A percentile compares a stretch with the other conserved stretches of the same genome.
Evolutionary conservation across 2,888 invertebrate genomes (phyloP).

Genomic region (Meteorus cinctellus): DNA sequence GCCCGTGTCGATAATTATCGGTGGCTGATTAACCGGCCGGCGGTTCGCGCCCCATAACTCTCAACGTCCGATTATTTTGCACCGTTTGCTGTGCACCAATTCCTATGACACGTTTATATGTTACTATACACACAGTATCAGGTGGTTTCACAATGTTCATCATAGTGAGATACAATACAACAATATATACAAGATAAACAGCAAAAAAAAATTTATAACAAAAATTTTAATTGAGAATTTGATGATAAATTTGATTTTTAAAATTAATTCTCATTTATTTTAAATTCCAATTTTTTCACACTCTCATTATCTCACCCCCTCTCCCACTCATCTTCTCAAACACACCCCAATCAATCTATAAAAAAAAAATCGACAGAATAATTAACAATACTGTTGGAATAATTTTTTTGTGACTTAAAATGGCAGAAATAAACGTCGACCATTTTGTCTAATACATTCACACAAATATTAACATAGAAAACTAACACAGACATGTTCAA

Average conservation of each 20-base stretch:
- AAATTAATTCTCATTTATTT: no score
- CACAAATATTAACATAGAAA: not conserved
- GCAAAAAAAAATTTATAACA: not conserved
- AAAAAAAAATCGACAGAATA: no score
- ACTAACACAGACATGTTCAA: not conserved
- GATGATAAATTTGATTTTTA: not conserved
- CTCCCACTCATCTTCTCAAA: no score
- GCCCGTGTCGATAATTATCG: slow-evolving; percentile 73
- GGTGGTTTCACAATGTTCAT: slow-evolving; percentile 3
- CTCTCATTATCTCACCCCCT: no score
- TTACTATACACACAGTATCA: slow-evolving; percentile 26
- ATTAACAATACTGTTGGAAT: no score
- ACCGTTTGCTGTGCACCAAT: slow-evolving; percentile 71
- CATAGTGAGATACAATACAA: slow-evolving; percentile 26
- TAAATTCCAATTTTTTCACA: no score
- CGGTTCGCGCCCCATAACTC: slow-evolving; percentile 74
- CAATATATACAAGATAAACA: slow-evolving; percentile 5
- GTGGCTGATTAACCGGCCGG: slow-evolving; percentile 73
- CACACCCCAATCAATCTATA: no score
- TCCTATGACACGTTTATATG: slow-evolving; percentile 61
- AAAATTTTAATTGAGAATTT: no score
- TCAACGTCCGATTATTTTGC: slow-evolving; percentile 73
- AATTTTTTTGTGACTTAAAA: no score
- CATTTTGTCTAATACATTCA: not conserved
- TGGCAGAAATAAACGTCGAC: not conserved